phyloP scores from a whole-genome alignment of 2,797 vertebrate genomes.

The Ptychadena robeensis region DNA sequence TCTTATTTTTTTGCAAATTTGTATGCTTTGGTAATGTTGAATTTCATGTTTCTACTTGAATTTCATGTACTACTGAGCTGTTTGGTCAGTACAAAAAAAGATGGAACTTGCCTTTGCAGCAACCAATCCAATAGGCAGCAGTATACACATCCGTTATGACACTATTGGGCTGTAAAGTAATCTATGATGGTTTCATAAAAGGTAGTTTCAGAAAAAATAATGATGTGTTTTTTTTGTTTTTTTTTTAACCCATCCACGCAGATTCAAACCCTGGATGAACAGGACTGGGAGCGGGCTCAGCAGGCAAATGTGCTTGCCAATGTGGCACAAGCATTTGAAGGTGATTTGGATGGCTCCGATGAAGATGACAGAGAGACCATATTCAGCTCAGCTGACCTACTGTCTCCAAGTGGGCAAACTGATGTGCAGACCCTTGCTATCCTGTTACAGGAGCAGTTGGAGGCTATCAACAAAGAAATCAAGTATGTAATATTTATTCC shows the following conservation, averaged over 20 bases:
- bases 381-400: slow-evolving; percentile 77
- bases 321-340: slow-evolving; percentile 79
- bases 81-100: no score
- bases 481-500: slow-evolving; percentile 80
- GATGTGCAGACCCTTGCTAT: slow-evolving; percentile 89
- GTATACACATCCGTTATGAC: no score
- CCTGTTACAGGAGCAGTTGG: slow-evolving; percentile 90
- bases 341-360: slow-evolving; percentile 79
- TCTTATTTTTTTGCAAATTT: no score
- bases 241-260: slow-evolving; percentile 1
- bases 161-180: no score
- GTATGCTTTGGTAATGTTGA: no score
- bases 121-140: no score
- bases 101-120: no score
- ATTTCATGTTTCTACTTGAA: no score
- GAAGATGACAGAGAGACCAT: slow-evolving; percentile 69
- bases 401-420: slow-evolving; percentile 86
- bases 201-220: no score
- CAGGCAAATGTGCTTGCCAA: slow-evolving; percentile 74
- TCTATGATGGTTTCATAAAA: no score
- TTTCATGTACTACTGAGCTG: no score
- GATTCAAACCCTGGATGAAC: slow-evolving; percentile 63
- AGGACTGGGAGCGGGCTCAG: slow-evolving; percentile 82
- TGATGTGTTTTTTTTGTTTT: not conserved
- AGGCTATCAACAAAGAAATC: slow-evolving; percentile 91